Conservation (phyloP, 92 coral and sea anemone species). For the Zoanthus solanderi region DNA sequence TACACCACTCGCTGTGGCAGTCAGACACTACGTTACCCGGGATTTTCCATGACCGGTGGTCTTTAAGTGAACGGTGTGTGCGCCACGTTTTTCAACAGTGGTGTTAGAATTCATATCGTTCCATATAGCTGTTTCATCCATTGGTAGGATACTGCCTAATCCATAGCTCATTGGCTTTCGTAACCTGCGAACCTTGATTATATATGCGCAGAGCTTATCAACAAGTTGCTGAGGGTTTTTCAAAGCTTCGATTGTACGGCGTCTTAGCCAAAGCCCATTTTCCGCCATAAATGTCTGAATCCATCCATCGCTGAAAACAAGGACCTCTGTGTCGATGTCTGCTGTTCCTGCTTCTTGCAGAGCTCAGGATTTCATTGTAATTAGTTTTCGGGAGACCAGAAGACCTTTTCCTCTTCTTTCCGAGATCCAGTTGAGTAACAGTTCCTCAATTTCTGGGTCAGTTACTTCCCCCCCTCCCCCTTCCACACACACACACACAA, state of each 20-base stretch:
- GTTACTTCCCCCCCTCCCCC: constrained; percentile 53
- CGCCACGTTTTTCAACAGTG: constrained; percentile 15
- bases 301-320: constrained; percentile 55
- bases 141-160: constrained; percentile 36
- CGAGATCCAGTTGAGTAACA: constrained; percentile 43
- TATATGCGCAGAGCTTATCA: constrained; percentile 49
- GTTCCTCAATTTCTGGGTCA: constrained; percentile 40
- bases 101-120: constrained; percentile 9
- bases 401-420: constrained; percentile 57
- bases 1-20: not conserved
- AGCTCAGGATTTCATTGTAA: constrained; percentile 49
- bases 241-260: constrained; percentile 56
- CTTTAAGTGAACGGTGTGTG: constrained; percentile 22
- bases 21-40: not conserved
- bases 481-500: not conserved
- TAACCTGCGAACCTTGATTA: constrained; percentile 49
- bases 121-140: constrained; percentile 8
- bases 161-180: constrained; percentile 30
- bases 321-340: not conserved
- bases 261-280: constrained; percentile 49
- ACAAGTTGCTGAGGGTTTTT: constrained; percentile 47
- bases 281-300: constrained; percentile 54
- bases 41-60: constrained; percentile 46
- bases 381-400: constrained; percentile 39
- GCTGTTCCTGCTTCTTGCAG: constrained; percentile 38